Base-by-base conservation (phyloP, 2,797 vertebrate genomes). In the Numenius phaeopus region DNA sequence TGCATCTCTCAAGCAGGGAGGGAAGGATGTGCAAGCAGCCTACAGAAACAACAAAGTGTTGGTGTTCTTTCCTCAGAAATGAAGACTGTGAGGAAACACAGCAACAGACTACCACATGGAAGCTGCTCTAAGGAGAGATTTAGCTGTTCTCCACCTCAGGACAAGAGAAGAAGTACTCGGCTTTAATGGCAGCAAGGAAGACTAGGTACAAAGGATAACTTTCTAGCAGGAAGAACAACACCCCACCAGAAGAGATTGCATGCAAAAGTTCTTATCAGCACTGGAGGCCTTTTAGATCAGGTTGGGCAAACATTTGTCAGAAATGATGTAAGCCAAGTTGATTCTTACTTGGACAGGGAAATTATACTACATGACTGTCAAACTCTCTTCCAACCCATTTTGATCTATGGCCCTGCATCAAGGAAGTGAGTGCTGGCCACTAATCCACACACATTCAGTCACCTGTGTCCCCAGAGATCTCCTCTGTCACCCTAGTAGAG, bases 301-400 rank as follows among this genome's bases (percentile, higher is more conserved):
- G n/a, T 17, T 94, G 72, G 76, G 64, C 85, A 90, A 93, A 88
- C 65, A 62, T 81, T 76, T 86, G 50, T 76, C 83, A 92, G 49
- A 76, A 86, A 90, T 67, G 59, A 83, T 71, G 80, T 44, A 94
- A 91, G 52, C 34, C 80, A 64, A 57, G 47, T 15, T 55, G 83
- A 88, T 70, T 65, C 88, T 86, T 91, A 89, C 50, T 66, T 88
- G 69, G 64, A 86, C 17, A 24, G 52, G 27, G 61, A 83, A 82
- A 67, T 30, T 29, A 23, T 37, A 44, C 69, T 86, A 70, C 5
- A 55, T 62, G 29, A 40, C 55, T 86, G 52, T 47, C 69, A 66
- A 81, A 16, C 27, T 88, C 58, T 50, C 49, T 83, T 88, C 61
- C 78, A 93, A 49, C 18, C 9, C 47, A 49, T 67, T 70, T 29